These are phyloP conservation scores for Protonibea diacanthus DNA, from an alignment of 2,797 vertebrate genomes.

Conservation along the genomic window DNA sequence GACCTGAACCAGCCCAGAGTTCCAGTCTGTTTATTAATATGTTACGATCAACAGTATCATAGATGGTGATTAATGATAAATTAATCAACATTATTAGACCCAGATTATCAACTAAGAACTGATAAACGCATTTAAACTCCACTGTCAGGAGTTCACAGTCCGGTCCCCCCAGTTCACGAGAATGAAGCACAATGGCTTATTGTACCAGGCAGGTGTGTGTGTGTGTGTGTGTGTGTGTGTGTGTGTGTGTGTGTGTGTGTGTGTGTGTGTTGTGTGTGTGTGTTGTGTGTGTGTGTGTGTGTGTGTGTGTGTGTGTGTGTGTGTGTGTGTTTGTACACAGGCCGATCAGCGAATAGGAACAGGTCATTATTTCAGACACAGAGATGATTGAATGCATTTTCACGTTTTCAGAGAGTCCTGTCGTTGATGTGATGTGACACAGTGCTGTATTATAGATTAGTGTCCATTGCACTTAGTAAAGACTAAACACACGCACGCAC, in stretches of 20 bases:
- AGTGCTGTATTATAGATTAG: slow-evolving; percentile 31
- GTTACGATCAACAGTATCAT: no score
- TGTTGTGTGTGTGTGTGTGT: no score
- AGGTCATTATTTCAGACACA: slow-evolving; percentile 14
- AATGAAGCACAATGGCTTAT: slow-evolving; percentile 19
- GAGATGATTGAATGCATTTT: slow-evolving; percentile 34
- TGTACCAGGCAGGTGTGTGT: slow-evolving; percentile 1
- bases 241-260: background rate
- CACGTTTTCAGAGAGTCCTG: slow-evolving; percentile 14
- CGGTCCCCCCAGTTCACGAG: background rate
- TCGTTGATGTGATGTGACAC: slow-evolving; percentile 45
- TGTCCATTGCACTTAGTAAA: slow-evolving; percentile 46
- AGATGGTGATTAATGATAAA: no score
- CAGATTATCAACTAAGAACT: slow-evolving; percentile 1
- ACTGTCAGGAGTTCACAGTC: background rate
- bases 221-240: no score
- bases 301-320: background rate
- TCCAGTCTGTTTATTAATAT: no score
- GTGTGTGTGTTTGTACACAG: background rate
- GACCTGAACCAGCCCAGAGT: no score
- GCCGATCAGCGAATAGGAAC: slow-evolving; percentile 1
- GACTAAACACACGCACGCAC: slow-evolving; percentile 44
- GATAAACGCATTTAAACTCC: background rate
- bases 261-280: no score
- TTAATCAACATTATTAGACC: background rate